Percentiles rank a stretch among this genome's conserved stretches.
Evolutionary conservation across 1,140 invertebrate species (phyloP).

Genomic region (Cardiocondyla obscurior): DNA sequence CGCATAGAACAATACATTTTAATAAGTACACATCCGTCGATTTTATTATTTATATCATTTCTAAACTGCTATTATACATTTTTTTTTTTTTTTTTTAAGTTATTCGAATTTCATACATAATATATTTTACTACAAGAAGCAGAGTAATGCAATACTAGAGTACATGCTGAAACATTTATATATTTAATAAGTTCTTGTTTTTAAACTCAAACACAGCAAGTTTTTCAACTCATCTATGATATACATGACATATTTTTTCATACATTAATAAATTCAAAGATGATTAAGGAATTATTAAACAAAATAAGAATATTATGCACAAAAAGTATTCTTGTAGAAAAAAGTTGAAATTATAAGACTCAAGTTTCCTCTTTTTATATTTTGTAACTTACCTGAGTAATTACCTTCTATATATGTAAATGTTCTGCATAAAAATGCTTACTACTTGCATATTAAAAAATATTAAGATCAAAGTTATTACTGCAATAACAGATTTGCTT

Average conservation of each 20-base stretch:
- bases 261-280: neutral
- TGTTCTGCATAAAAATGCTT: constrained; percentile 24
- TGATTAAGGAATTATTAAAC: neutral
- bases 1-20: neutral
- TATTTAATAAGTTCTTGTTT: neutral
- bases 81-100: neutral
- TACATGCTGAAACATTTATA: constrained; percentile 4
- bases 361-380: neutral
- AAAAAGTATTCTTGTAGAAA: neutral
- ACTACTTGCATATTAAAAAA: constrained; percentile 8
- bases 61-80: neutral
- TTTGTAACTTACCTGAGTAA: constrained; percentile 16
- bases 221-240: neutral
- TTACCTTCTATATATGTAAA: neutral
- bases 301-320: neutral
- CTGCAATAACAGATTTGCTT: neutral
- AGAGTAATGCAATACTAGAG: neutral
- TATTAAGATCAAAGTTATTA: constrained; percentile 21
- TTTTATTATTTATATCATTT: neutral
- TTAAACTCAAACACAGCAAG: neutral
- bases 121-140: neutral
- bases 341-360: neutral
- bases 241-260: neutral
- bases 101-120: neutral
- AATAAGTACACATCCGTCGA: neutral